A percentile compares a stretch with the other conserved stretches of the same genome.
These are phyloP conservation scores for Parnassius orleans DNA, from an alignment of 2,888 invertebrate genomes.

Conservation along the genomic window DNA sequence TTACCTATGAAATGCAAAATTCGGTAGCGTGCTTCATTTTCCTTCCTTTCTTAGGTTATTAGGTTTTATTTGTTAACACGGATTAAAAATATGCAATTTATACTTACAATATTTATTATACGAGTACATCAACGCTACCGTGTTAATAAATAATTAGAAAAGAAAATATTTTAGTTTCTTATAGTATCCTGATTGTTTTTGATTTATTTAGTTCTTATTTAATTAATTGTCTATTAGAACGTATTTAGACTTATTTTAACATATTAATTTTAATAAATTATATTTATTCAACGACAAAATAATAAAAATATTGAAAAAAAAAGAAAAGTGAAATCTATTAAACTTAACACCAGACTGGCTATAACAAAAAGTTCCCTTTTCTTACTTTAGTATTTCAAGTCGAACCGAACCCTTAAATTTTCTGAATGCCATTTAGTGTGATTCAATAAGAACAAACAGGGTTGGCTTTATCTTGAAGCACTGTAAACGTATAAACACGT, in stretches of 20 bases:
- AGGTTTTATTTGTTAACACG: too few species aligned
- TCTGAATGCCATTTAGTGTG: background rate
- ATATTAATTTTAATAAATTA: background rate
- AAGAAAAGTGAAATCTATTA: background rate
- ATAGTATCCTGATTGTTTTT: slow-evolving; percentile 1
- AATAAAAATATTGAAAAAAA: background rate
- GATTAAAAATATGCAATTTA: background rate
- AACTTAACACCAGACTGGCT: slow-evolving; percentile 4
- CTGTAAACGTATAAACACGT: slow-evolving; percentile 35
- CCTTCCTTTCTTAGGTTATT: background rate
- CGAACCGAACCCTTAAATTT: background rate
- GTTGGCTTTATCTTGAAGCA: slow-evolving; percentile 3
- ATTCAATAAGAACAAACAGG: slow-evolving; percentile 7
- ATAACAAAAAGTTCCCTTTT: background rate
- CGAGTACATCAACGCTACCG: background rate
- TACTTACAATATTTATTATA: background rate
- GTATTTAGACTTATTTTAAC: background rate
- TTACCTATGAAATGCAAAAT: background rate
- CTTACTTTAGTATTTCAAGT: background rate
- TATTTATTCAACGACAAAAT: background rate
- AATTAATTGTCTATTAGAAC: slow-evolving; percentile 8
- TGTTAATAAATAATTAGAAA: slow-evolving; percentile 14
- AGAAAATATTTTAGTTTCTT: background rate
- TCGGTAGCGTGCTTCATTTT: background rate
- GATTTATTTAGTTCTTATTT: slow-evolving; percentile 13